These are phyloP conservation scores for Cotesia chilonis DNA, from an alignment of 1,140 invertebrate genomes.

Conservation along the genomic window DNA sequence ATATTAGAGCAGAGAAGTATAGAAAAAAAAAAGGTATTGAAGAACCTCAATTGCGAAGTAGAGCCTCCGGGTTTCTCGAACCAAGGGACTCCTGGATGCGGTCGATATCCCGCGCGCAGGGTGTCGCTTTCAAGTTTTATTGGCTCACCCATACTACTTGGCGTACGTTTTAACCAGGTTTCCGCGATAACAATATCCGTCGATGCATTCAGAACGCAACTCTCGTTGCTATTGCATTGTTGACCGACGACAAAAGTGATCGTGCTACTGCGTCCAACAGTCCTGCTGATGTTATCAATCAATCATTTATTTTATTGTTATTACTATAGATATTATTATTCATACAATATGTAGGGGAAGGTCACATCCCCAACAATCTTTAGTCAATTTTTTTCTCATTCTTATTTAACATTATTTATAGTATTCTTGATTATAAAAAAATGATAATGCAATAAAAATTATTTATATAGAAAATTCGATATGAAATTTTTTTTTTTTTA, in stretches of 20 bases:
- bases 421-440: too few species aligned
- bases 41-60: slow-evolving; percentile 48
- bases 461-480: too few species aligned
- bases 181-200: slow-evolving; percentile 67
- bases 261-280: slow-evolving; percentile 70
- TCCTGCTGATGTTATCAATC: slow-evolving; percentile 53
- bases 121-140: slow-evolving; percentile 61
- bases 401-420: too few species aligned
- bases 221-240: slow-evolving; percentile 67
- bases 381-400: too few species aligned
- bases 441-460: too few species aligned
- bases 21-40: slow-evolving; percentile 20
- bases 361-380: too few species aligned
- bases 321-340: too few species aligned
- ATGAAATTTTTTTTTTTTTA: too few species aligned
- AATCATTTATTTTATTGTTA: slow-evolving; percentile 3
- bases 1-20: not conserved
- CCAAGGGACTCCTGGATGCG: slow-evolving; percentile 68
- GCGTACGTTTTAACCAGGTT: slow-evolving; percentile 68
- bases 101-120: slow-evolving; percentile 65
- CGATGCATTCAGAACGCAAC: slow-evolving; percentile 70
- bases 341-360: too few species aligned
- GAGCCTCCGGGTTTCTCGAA: slow-evolving; percentile 50
- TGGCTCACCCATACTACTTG: slow-evolving; percentile 64
- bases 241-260: slow-evolving; percentile 68